A percentile compares a stretch with the other conserved stretches of the same genome.
Evolutionary conservation across 2,888 invertebrate genomes (phyloP).

Genomic region (Morinoia aosen): DNA sequence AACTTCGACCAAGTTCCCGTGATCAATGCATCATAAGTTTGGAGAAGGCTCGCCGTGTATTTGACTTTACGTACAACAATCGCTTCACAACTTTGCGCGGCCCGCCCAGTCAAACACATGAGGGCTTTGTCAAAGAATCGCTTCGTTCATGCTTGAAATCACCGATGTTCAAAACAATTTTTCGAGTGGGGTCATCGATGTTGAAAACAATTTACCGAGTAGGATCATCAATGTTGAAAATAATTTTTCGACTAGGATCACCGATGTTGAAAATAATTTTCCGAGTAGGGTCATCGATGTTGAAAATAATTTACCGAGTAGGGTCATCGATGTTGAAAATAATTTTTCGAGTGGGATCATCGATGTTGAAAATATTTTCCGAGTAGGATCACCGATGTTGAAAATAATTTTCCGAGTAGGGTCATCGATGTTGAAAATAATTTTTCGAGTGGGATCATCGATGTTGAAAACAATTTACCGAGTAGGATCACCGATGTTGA

Average conservation of each 20-base stretch:
- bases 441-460: too few species aligned
- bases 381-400: not conserved
- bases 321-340: not conserved
- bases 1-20: constrained; percentile 2
- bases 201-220: too few species aligned
- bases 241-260: too few species aligned
- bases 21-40: constrained; percentile 37
- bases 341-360: not conserved
- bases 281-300: too few species aligned
- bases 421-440: too few species aligned
- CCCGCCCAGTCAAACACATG: not conserved
- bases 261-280: too few species aligned
- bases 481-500: too few species aligned
- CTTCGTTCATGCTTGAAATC: not conserved
- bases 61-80: constrained; percentile 5
- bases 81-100: not conserved
- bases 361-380: too few species aligned
- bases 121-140: not conserved
- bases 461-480: too few species aligned
- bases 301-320: not conserved
- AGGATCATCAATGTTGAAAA: too few species aligned
- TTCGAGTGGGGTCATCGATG: too few species aligned
- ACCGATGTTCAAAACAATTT: not conserved
- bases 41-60: not conserved
- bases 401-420: too few species aligned